Evolutionary conservation across 2,797 vertebrate species (phyloP), one percentile per base, ranked within the genome.

Genomic region (Sciurus carolinensis): DNA sequence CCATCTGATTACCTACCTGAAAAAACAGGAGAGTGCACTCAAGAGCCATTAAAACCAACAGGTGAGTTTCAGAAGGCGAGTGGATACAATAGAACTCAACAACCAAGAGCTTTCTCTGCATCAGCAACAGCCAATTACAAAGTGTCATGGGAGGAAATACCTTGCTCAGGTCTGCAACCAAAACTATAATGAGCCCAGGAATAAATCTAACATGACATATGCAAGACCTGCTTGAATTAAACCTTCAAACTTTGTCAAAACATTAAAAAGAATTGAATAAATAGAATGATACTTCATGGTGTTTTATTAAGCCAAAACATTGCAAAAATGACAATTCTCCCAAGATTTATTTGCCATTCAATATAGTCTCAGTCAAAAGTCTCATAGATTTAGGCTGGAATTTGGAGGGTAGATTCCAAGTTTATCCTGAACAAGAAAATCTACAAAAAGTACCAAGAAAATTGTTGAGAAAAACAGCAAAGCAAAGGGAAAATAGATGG

Each of bases 91-190:
- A 50, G 10, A 42, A 44, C 2, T 71, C 62, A 47, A 71, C 26
- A 93, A 50, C 67, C 76, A 87, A 62, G 67, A 81, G 67, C 15
- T 76, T 84, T 50, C 39, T 67, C 69, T 39, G 11, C 26, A 64
- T 76, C 81, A 50, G 81, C 76, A 79, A 82, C 0, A 93, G 84
- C 69, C 94, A 95, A 73, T 95, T 96, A 92, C 77, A 90, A 93
- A 94, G 67, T 69, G 75, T 72, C 88, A 75, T 44, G 92, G 3
- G 64, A 95, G 28, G 64, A 95, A 96, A 96, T 33, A 52, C 28
- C 64, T 94, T 64, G 76, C 67, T 87, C 67, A 28, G 69, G 50
- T 93, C 92, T 82, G 71, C 96, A 96, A 50, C 85, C 73, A 82
- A 97, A 94, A 83, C 72, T 57, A 17, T 67, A 84, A 77, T 77